Evolutionary conservation across 2,888 invertebrate genomes (phyloP), one percentile per base, ranked within the genome.

Genomic region (Epinotia demarniana): DNA sequence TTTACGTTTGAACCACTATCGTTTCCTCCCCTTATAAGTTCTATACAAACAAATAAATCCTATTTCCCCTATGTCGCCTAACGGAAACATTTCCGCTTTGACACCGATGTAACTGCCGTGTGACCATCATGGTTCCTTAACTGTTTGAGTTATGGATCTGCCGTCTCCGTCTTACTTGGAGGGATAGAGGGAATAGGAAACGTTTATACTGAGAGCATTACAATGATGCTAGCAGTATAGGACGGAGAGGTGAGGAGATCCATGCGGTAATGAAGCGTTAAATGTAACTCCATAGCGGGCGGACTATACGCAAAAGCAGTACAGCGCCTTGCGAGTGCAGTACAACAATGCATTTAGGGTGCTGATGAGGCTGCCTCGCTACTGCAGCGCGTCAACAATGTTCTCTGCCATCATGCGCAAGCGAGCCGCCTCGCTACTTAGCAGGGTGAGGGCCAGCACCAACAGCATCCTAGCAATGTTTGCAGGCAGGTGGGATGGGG

Each of bases 21-120:
- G 64, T 64, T 43, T 55, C 62, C 71, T 63, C 70, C 67, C 66
- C 55, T 49, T 60, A 60, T 70, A 70, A 58, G 69, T 63, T 76
- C 73, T 72, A 72, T 77, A 78, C 71, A 77, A 80, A 78, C 76
- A 78, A 81, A 83, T 84, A 85, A 83, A 84, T 83, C 77, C 79
- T 78, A 81, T 80, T 83, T 85, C 89, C 84, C 81, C 83, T 84
- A 82, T 79, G 84, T 80, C 81, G 77, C 67, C 78, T 78, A 82
- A 79, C 86, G 87, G 90, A 90, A 87, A 86, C 85, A 83, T 87
- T 89, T 92, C 93, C 93, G 92, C 84, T 90, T 89, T 87, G 85
- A 89, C 90, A 87, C 85, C 80, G 78, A 83, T 83, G 86, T 89
- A 90, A 92, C 90, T 88, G 86, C 85, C 90, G 92, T 92, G 92